Base-by-base conservation (phyloP, 2,113 vertebrate species). In the Potamarius usumacintae region DNA sequence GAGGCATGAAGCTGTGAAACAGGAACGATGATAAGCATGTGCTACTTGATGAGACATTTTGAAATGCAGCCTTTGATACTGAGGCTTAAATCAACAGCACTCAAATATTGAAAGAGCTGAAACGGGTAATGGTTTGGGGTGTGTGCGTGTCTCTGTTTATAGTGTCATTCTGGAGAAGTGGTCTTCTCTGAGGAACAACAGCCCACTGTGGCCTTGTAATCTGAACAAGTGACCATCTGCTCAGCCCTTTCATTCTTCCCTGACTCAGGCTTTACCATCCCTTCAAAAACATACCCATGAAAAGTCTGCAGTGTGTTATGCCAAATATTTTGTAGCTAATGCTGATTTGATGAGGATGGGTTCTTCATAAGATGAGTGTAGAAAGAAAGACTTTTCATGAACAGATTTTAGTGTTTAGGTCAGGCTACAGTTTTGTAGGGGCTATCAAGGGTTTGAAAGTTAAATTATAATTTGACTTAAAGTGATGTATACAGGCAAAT, bases 141-240 rank as follows among this genome's bases (percentile, higher is more conserved):
- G 50, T 67, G 60, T 87, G 63, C 86, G n/a, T 78, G 50, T 57
- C 42, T 42, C 42, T 42, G 42, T 88, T 88, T 74, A 42, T 90
- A n/a, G 82, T 85, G 85, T 71, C 87, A 85, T 90, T 87, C 84
- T 81, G 50, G 69, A 88, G 87, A 90, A 89, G 87, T 85, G 87
- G 82, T 79, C 80, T 71, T 88, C 87, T 86, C 82, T 86, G 82
- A 82, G 85, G 77, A 86, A 81, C 87, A 84, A 79, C 86, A 87
- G 58, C 50, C 84, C 89, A 86, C 63, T 90, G 87, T 78, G 80
- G 87, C 88, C 87, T 85, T 90, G 86, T 88, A 86, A 90, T 90
- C 89, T 85, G 55, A 89, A 89, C 82, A 87, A 90, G 83, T 89
- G 85, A 90, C 87, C 89, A 89, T 89, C 87, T 90, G 89, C 52